Evolutionary conservation across 1,140 invertebrate genomes (phyloP).

Genomic region (Tetraneura akinire): DNA sequence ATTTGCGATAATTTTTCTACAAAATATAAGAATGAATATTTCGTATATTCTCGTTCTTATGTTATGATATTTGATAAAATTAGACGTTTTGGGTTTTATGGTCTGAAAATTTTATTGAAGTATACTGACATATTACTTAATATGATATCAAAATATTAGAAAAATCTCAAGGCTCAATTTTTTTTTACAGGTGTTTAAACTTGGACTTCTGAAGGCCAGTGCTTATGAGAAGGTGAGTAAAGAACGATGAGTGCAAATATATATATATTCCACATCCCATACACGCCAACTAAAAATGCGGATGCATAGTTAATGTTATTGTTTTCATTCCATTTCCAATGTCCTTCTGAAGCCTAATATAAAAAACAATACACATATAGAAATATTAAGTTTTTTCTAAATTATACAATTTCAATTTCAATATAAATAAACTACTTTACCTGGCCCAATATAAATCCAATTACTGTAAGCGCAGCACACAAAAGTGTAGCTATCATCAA

Average conservation of each 20-base stretch:
- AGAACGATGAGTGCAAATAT: slow-evolving; percentile 91
- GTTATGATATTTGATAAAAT: too few species aligned
- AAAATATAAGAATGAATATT: too few species aligned
- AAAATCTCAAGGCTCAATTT: too few species aligned
- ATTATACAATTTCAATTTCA: too few species aligned
- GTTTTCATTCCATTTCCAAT: slow-evolving; percentile 94
- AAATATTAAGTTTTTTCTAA: too few species aligned
- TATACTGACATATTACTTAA: too few species aligned
- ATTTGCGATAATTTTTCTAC: too few species aligned
- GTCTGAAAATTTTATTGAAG: too few species aligned
- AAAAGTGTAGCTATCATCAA: slow-evolving; percentile 92
- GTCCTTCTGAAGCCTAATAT: slow-evolving; percentile 76
- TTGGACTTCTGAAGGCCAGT: slow-evolving; percentile 69
- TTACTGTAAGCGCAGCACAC: slow-evolving; percentile 91
- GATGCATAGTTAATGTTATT: slow-evolving; percentile 89
- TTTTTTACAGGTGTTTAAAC: too few species aligned
- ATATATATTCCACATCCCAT: slow-evolving; percentile 99
- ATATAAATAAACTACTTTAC: slow-evolving; percentile 59
- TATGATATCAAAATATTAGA: too few species aligned
- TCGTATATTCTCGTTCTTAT: too few species aligned
- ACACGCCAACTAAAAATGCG: slow-evolving; percentile 96
- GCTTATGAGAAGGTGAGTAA: slow-evolving; percentile 97
- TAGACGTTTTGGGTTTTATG: too few species aligned
- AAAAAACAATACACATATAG: slow-evolving; percentile 47
- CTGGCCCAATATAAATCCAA: slow-evolving; percentile 94